Conservation (phyloP, 2,888 invertebrate species). For the Eubasilissa splendida region DNA sequence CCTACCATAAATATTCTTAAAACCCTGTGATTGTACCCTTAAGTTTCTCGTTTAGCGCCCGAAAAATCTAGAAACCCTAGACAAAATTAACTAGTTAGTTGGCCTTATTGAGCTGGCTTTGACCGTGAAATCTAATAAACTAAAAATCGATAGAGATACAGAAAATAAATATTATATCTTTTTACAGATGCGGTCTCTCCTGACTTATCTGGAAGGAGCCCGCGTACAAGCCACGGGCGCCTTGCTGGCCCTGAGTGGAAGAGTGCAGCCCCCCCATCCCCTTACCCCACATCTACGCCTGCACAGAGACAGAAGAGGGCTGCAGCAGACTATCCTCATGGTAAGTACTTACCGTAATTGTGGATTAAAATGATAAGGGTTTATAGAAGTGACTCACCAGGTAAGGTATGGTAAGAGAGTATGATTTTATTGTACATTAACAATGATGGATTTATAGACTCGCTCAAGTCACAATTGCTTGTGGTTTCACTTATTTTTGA, state of each 20-base stretch:
- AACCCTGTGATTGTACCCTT: too few relatives aligned
- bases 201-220: slow-evolving; percentile 92
- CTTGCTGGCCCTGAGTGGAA: slow-evolving; percentile 86
- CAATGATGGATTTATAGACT: too few relatives aligned
- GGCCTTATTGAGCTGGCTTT: neutral
- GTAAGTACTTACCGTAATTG: slow-evolving; percentile 65
- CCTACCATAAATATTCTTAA: too few relatives aligned
- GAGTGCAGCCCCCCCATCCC: slow-evolving; percentile 85
- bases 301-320: slow-evolving; percentile 90
- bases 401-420: neutral
- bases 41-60: too few relatives aligned
- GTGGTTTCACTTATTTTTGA: too few relatives aligned
- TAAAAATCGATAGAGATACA: neutral
- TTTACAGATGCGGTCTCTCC: slow-evolving; percentile 89
- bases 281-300: slow-evolving; percentile 89
- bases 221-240: slow-evolving; percentile 90
- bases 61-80: too few relatives aligned
- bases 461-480: too few relatives aligned
- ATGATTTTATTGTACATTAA: too few relatives aligned
- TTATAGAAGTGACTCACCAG: neutral
- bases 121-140: neutral
- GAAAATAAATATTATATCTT: neutral
- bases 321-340: slow-evolving; percentile 89
- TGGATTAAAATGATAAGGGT: neutral
- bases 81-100: too few relatives aligned